Conservation (phyloP, 2,113 vertebrate genomes). For the Tamias sibiricus region DNA sequence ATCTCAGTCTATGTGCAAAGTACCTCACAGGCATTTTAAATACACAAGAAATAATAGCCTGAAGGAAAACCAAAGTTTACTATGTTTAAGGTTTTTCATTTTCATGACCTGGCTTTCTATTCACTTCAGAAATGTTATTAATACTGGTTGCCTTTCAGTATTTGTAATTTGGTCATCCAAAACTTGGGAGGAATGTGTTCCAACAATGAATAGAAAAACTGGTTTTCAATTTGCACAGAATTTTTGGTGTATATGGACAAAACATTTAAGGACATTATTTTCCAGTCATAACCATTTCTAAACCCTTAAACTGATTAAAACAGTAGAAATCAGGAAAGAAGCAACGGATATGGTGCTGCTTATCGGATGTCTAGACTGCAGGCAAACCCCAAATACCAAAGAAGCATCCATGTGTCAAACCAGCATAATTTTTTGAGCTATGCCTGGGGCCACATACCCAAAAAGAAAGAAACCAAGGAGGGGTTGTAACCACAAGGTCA, state of each 20-base stretch:
- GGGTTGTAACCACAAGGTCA: conserved; percentile 64
- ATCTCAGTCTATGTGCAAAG: conserved; percentile 33
- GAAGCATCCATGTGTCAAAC: conserved; percentile 79
- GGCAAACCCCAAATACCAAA: conserved; percentile 78
- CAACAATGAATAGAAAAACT: conserved; percentile 25
- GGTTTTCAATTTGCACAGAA: background rate
- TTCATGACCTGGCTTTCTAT: background rate
- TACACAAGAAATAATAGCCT: conserved; percentile 12
- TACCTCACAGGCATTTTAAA: conserved; percentile 19
- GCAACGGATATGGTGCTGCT: conserved; percentile 19
- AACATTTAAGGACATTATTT: conserved; percentile 24
- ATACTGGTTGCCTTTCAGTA: background rate
- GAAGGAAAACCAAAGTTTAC: conserved; percentile 19
- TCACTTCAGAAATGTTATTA: conserved; percentile 31
- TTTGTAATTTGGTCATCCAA: conserved; percentile 33
- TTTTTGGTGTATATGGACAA: background rate
- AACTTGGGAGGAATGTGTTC: conserved; percentile 18
- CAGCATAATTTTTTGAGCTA: conserved; percentile 69
- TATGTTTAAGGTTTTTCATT: conserved; percentile 39
- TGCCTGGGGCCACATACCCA: conserved; percentile 53
- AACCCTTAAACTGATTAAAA: conserved; percentile 29
- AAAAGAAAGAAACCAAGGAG: conserved; percentile 61
- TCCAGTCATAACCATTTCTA: background rate
- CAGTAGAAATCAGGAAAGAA: conserved; percentile 11
- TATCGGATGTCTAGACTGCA: conserved; percentile 73